phyloP scores from a whole-genome alignment of 2,797 vertebrate genomes.

The Stomatorhinus walkeri region DNA sequence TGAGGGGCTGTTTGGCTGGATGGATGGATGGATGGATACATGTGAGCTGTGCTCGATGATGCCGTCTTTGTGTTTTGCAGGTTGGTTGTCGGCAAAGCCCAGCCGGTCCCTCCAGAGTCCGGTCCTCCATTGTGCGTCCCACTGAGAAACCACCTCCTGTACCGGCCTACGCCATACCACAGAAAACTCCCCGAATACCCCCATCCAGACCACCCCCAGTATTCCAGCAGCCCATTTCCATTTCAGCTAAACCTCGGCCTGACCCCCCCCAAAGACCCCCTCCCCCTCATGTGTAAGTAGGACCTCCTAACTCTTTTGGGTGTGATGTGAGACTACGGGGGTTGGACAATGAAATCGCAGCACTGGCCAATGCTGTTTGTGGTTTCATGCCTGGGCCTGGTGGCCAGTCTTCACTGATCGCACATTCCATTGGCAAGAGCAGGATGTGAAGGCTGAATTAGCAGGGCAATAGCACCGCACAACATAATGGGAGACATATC shows the following conservation, averaged over 20 bases:
- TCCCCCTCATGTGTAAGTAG: constrained; percentile 70
- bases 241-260: constrained; percentile 46
- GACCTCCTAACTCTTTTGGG: not conserved
- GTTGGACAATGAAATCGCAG: not conserved
- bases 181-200: constrained; percentile 29
- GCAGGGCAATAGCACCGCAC: not conserved
- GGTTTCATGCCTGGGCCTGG: not conserved
- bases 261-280: constrained; percentile 78
- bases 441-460: not conserved
- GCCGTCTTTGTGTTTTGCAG: constrained; percentile 27
- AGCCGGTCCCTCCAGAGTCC: constrained; percentile 38
- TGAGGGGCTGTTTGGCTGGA: constrained; percentile 29
- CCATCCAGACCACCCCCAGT: constrained; percentile 43
- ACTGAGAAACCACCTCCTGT: constrained; percentile 53
- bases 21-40: not conserved
- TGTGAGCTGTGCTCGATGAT: not conserved
- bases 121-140: constrained; percentile 43
- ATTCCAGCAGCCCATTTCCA: constrained; percentile 77
- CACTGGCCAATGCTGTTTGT: not conserved
- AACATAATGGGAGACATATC: not conserved
- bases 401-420: not conserved
- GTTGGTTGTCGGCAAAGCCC: constrained; percentile 35
- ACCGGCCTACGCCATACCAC: constrained; percentile 37
- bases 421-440: not conserved
- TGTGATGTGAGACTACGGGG: not conserved